These are phyloP conservation scores for Oscheius sp. DNA, from an alignment of 2,888 invertebrate genomes.

Conservation along the genomic window DNA sequence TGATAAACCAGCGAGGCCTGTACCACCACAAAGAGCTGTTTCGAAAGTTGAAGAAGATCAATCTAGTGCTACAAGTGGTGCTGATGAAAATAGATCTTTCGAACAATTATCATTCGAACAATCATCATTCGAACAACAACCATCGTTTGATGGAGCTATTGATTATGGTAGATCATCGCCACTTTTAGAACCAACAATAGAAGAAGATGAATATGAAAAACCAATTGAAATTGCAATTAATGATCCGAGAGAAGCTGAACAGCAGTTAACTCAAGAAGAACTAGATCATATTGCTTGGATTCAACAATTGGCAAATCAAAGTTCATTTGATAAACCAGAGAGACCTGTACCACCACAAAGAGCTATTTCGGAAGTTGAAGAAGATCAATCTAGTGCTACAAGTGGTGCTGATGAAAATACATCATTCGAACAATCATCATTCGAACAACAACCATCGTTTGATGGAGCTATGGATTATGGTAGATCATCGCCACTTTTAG, in stretches of 20 bases:
- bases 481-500: conserved; percentile 6
- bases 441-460: not conserved
- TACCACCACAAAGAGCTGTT: not conserved
- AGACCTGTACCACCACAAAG: not conserved
- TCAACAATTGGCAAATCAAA: conserved; percentile 37
- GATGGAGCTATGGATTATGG: conserved; percentile 33
- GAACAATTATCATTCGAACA: too few species aligned
- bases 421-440: not conserved
- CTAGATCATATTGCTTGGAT: conserved; percentile 48
- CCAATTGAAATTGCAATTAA: not conserved
- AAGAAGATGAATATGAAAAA: not conserved
- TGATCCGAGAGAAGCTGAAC: not conserved
- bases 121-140: not conserved
- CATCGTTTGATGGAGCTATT: not conserved
- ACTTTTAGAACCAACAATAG: not conserved
- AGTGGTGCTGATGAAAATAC: conserved; percentile 35
- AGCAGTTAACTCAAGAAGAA: conserved; percentile 34
- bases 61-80: conserved; percentile 15
- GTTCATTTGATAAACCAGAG: conserved; percentile 33
- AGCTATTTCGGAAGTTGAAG: not conserved
- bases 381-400: conserved; percentile 37
- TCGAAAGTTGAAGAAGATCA: conserved; percentile 14
- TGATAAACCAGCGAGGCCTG: not conserved
- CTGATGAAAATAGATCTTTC: not conserved
- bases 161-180: not conserved